Evolutionary conservation across 2,113 vertebrate species (phyloP).

Genomic region (Petrocephalus microphthalmus): DNA sequence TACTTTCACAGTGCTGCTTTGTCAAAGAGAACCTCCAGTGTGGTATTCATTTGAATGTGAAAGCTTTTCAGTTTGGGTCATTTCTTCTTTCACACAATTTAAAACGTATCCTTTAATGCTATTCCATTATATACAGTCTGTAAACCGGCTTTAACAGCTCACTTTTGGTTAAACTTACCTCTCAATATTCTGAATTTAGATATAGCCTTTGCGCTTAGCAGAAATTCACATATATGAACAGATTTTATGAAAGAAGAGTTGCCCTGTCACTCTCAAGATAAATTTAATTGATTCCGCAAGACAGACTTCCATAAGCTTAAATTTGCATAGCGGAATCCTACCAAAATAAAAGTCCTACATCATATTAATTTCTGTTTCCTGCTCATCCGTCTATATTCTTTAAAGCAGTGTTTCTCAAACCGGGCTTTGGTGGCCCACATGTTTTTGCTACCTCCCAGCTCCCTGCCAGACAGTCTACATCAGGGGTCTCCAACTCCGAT

Average conservation of each 20-base stretch:
- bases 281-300: background rate
- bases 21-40: background rate
- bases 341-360: background rate
- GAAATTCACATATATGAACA: background rate
- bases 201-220: background rate
- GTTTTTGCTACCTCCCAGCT: too few relatives aligned
- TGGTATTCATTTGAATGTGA: background rate
- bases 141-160: background rate
- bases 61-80: background rate
- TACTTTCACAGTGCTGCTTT: background rate
- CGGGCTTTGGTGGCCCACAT: background rate
- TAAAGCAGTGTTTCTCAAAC: background rate
- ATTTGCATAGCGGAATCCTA: background rate
- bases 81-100: background rate
- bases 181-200: background rate
- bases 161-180: background rate
- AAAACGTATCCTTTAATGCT: background rate
- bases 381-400: background rate
- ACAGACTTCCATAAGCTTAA: background rate
- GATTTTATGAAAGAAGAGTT: background rate
- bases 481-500: too few relatives aligned
- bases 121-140: background rate
- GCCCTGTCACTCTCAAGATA: background rate
- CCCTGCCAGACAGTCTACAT: background rate
- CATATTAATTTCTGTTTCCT: background rate